phyloP scores from a whole-genome alignment of 2,888 invertebrate genomes.

The Machimus atricapillus region DNA sequence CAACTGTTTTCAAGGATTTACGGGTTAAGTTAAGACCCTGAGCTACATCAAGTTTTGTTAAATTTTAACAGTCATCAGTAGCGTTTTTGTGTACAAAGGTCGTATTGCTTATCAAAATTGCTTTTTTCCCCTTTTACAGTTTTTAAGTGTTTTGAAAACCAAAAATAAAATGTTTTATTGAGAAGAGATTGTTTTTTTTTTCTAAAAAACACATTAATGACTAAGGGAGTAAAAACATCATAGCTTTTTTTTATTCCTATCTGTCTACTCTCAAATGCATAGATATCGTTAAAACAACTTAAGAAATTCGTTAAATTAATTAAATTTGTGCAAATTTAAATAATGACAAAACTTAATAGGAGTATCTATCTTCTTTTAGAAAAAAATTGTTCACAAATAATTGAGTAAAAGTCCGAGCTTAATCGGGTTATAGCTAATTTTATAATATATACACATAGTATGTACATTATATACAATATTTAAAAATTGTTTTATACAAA shows the following conservation, averaged over 20 bases:
- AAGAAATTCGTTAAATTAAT: no score
- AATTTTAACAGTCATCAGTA: neutral
- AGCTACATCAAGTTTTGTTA: neutral
- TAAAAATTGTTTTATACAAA: no score
- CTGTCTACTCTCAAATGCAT: no score
- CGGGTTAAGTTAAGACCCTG: neutral
- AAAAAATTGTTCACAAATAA: no score
- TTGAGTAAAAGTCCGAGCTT: no score
- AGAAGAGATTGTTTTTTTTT: neutral
- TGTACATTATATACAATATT: no score
- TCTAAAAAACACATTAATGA: neutral
- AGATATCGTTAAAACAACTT: no score
- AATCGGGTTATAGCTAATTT: no score
- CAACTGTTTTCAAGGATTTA: conserved; percentile 14
- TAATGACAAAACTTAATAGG: no score
- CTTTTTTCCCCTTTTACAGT: neutral
- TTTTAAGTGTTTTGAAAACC: neutral
- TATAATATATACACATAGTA: no score
- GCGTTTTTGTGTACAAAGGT: neutral
- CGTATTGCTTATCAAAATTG: neutral
- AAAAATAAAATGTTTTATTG: neutral
- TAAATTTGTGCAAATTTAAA: no score
- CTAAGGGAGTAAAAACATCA: neutral
- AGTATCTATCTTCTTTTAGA: no score
- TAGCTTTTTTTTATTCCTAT: neutral